These are phyloP conservation scores for Nyleta sp. DNA, from an alignment of 2,888 invertebrate species.

Conservation along the genomic window DNA sequence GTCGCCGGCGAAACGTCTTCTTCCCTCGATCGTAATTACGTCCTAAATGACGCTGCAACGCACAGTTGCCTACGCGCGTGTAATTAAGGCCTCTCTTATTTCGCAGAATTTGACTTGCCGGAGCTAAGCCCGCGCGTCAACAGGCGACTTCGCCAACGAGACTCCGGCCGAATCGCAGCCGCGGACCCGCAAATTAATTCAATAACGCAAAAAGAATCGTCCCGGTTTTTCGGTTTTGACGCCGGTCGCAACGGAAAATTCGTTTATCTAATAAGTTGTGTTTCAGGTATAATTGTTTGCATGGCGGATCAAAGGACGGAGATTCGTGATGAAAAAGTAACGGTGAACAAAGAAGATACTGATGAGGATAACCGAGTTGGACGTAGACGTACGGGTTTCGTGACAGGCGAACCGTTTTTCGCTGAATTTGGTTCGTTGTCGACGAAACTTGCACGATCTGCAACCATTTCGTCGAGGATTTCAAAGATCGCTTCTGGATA, in stretches of 20 bases:
- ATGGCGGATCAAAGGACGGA: conserved; percentile 49
- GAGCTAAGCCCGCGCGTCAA: conserved; percentile 36
- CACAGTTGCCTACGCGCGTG: conserved; percentile 12
- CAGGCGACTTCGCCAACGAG: conserved; percentile 23
- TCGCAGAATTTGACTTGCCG: conserved; percentile 22
- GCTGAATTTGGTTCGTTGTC: conserved; percentile 93
- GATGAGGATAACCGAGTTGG: conserved; percentile 68
- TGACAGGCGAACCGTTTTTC: conserved; percentile 89
- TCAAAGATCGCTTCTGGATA: conserved; percentile 1
- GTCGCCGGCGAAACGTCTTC: conserved; percentile 24
- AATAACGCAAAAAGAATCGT: conserved; percentile 16
- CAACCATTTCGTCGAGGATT: conserved; percentile 75
- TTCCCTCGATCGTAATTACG: conserved; percentile 56
- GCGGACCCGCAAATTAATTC: conserved; percentile 15
- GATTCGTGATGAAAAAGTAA: conserved; percentile 31
- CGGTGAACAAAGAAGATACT: conserved; percentile 48
- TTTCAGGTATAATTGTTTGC: conserved; percentile 53
- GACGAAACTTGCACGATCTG: conserved; percentile 97
- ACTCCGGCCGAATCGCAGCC: background rate
- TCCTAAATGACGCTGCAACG: conserved; percentile 25
- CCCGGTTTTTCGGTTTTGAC: conserved; percentile 19
- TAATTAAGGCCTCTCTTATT: conserved; percentile 45
- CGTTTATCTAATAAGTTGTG: conserved; percentile 37
- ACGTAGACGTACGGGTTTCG: conserved; percentile 90
- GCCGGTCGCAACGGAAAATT: conserved; percentile 19